These are phyloP conservation scores for Clytia hemisphaerica DNA, from an alignment of 30 jellyfish, hydroid and myxozoan genomes.

Conservation along the genomic window DNA sequence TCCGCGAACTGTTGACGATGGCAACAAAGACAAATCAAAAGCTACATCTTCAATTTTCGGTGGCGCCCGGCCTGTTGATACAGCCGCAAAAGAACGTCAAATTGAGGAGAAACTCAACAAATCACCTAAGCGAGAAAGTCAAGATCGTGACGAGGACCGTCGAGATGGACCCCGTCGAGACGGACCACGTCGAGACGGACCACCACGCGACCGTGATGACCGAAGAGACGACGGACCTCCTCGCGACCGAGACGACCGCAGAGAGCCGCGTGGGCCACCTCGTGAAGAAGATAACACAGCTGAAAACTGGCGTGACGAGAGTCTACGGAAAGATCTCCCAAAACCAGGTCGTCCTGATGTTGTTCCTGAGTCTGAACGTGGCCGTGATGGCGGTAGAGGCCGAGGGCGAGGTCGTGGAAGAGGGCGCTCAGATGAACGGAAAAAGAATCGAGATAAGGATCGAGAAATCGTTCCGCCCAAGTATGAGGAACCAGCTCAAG, in stretches of 20 bases:
- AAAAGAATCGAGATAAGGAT: neutral
- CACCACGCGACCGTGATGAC: slow-evolving; percentile 11
- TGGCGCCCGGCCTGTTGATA: slow-evolving; percentile 96
- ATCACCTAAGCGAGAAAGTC: slow-evolving; percentile 1
- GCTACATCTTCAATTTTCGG: slow-evolving; percentile 78
- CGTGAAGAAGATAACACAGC: slow-evolving; percentile 9
- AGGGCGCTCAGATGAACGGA: slow-evolving; percentile 5
- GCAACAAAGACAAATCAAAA: neutral
- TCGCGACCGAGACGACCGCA: slow-evolving; percentile 6
- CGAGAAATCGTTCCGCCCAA: slow-evolving; percentile 16
- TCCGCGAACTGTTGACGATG: slow-evolving; percentile 57
- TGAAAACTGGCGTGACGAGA: slow-evolving; percentile 50
- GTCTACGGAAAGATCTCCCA: neutral
- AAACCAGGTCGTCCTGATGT: neutral
- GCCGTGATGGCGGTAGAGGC: neutral
- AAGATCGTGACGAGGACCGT: neutral
- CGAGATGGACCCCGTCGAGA: neutral
- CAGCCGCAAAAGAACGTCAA: slow-evolving; percentile 75
- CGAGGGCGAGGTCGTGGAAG: slow-evolving; percentile 19
- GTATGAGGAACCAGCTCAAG: slow-evolving; percentile 39
- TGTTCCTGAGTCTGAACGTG: neutral
- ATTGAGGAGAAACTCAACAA: slow-evolving; percentile 51
- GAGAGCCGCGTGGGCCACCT: neutral
- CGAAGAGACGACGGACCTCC: neutral
- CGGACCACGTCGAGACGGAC: neutral